Evolutionary conservation across 2,113 vertebrate genomes (phyloP).

Genomic region (Python bivittatus): DNA sequence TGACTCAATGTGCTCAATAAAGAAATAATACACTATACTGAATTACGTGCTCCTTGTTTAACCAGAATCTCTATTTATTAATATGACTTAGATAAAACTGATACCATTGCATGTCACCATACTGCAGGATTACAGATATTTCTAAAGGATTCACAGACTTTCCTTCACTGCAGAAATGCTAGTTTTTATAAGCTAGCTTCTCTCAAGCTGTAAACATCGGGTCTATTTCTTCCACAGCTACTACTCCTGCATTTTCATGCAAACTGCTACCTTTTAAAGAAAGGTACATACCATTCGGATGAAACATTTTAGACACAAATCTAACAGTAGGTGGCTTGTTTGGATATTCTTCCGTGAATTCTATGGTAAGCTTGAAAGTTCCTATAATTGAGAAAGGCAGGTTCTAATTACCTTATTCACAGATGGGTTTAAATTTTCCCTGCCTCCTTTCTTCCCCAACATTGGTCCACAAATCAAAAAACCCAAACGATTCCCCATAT

Average conservation of each 20-base stretch:
- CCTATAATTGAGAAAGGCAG: constrained; percentile 74
- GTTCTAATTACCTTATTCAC: neutral
- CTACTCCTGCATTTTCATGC: neutral
- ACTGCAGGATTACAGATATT: neutral
- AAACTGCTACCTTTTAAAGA: neutral
- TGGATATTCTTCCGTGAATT: constrained; percentile 99
- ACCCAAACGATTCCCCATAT: neutral
- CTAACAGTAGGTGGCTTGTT: constrained; percentile 98
- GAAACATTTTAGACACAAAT: constrained; percentile 99
- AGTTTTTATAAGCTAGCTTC: neutral
- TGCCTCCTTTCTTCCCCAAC: neutral
- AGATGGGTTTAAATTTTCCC: neutral
- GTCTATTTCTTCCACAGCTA: neutral
- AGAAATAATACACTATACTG: neutral
- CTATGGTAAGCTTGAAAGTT: constrained; percentile 99
- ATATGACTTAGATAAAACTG: neutral
- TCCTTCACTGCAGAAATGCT: neutral
- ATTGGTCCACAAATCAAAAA: neutral
- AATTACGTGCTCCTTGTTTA: neutral
- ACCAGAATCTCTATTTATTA: neutral
- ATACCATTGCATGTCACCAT: neutral
- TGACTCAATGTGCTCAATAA: neutral
- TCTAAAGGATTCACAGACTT: neutral
- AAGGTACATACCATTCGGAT: constrained; percentile 91
- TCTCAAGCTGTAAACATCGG: neutral